Base-by-base conservation (phyloP, 2,888 invertebrate genomes). In the Saturnia pavonia region DNA sequence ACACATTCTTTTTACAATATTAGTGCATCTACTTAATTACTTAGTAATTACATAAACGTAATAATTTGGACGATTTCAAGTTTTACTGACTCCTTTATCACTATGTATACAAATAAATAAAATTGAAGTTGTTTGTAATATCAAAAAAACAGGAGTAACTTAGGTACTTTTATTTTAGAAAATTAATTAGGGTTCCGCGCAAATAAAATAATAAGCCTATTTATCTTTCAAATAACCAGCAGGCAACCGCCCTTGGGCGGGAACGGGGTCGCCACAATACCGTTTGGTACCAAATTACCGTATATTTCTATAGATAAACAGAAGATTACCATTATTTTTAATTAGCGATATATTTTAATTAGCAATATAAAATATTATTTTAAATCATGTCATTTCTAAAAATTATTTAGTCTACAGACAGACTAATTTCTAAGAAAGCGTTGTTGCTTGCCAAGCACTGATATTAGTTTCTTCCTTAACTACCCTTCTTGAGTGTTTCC, bases 361-460 rank as follows among this genome's bases (percentile, higher is more conserved):
- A 65, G 7, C 3, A 11, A 45, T 16, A 19, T 69, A 27, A n/a
- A n/a, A n/a, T n/a, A n/a, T n/a, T n/a, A n/a, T n/a, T n/a, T n/a
- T n/a, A 25, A 67, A 57, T 42, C 27, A 69, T 57, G 68, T 6
- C 68, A 67, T 71, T 77, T 72, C 57, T 68, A 67, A 79, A 82
- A 74, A 72, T 76, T 73, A 43, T 48, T 68, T 74, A 83, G 85
- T 86, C 81, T 80, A 79, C 78, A 88, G 88, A 89, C 91, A 89
- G 87, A 91, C 91, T 88, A 89, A 90, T 91, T 75, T 87, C 88
- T 80, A 79, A 82, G 85, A 90, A 91, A 86, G 90, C 86, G 89
- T 86, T 85, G 57, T 88, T 89, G 89, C 85, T 91, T 91, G 90
- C 89, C 91, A 91, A 91, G 91, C 88, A 91, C 83, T 85, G 91